Evolutionary conservation across 2,113 vertebrate genomes (phyloP).

Genomic region (Urocynchramus pylzowi): DNA sequence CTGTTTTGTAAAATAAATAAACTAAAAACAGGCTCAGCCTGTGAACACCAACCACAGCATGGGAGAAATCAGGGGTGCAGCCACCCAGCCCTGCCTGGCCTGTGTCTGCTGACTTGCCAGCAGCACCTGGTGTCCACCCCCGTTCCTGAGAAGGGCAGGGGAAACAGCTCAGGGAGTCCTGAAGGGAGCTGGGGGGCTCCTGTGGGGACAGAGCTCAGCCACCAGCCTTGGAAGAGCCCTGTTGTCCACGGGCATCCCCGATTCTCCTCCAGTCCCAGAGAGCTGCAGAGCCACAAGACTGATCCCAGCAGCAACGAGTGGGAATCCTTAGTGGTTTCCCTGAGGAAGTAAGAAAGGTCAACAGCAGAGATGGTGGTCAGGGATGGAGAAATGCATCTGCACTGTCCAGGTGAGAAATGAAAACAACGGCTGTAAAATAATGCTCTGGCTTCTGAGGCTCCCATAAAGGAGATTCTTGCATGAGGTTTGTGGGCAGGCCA

Average conservation of each 20-base stretch:
- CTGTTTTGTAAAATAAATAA: background rate
- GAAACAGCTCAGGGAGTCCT: background rate
- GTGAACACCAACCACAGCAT: background rate
- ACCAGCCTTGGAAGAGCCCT: background rate
- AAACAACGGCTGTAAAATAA: background rate
- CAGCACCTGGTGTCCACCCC: background rate
- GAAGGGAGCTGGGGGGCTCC: background rate
- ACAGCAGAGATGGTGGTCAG: background rate
- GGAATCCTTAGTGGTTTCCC: background rate
- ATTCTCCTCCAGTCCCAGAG: background rate
- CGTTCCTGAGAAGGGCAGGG: background rate
- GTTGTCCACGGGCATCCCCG: accelerated
- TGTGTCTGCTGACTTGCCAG: background rate
- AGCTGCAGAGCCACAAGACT: background rate
- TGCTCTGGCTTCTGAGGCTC: background rate
- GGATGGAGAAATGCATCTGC: background rate
- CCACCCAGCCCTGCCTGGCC: too few species aligned
- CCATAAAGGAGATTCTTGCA: accelerated
- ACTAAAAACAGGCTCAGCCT: accelerated
- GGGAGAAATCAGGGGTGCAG: background rate
- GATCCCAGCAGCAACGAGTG: background rate
- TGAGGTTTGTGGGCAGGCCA: background rate
- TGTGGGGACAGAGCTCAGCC: background rate
- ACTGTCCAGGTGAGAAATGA: background rate
- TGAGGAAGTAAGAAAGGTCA: background rate